Conservation (phyloP, 2,113 vertebrate genomes). For the Brienomyrus longianalis region DNA sequence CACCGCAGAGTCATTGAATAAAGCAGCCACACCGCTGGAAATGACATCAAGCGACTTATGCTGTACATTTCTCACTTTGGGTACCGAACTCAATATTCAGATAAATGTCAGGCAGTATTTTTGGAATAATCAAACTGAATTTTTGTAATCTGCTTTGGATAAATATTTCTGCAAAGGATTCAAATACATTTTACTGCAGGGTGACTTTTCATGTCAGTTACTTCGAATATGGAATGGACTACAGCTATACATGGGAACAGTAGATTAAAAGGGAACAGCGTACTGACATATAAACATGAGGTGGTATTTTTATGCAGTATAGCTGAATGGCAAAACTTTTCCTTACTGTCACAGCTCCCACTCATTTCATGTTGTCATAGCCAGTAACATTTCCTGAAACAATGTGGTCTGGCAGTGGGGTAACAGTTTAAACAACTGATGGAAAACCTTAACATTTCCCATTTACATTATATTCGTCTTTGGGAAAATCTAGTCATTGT, state of each 20-base stretch:
- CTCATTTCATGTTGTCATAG: not conserved
- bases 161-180: not conserved
- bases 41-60: not conserved
- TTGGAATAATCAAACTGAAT: not conserved
- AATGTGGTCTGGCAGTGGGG: not conserved
- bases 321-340: not conserved
- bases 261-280: not conserved
- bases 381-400: not conserved
- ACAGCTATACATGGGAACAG: not conserved
- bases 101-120: not conserved
- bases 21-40: not conserved
- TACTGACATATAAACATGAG: not conserved
- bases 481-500: not conserved
- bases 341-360: not conserved
- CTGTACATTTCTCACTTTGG: not conserved
- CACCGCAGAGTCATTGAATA: not conserved
- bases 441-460: not conserved
- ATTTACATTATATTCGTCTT: not conserved
- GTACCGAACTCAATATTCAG: not conserved
- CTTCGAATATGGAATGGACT: not conserved
- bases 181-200: not conserved
- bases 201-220: not conserved
- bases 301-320: not conserved
- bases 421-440: not conserved
- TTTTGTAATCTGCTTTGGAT: not conserved